Evolutionary conservation across 2,797 vertebrate genomes (phyloP), one percentile per base, ranked within the genome.

Genomic region (Periophthalmus magnuspinnatus): DNA sequence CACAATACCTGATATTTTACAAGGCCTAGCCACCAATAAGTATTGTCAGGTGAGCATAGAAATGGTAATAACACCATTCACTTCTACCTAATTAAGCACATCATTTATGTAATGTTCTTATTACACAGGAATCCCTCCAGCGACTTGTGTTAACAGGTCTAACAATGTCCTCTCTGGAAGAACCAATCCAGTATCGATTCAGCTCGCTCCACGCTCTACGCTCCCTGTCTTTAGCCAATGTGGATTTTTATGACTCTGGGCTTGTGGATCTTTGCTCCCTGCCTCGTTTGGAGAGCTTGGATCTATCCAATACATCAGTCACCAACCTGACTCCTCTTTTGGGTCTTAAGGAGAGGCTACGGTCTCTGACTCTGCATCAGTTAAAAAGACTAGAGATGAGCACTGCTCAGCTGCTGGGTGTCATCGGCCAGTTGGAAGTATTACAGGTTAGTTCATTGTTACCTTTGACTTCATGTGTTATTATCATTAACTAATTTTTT

Each of bases 371-470:
- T n/a, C 94, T 99, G 91, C 96, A 99, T 86, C 98, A 99, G 91
- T 91, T 99, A 82, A 99, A 99, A 92, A 96, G 98, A 88, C 93
- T 99, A 89, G 98, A 99, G 93, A 99, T 99, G 97, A 99, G 95
- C 74, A 98, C 96, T 0, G 94, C 95, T 16, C 97, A 99, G 85
- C 93, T 99, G 77, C 87, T 99, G 76, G 95, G 94, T 54, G 96
- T 99, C 74, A 90, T 93, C 0, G 88, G 88, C 3, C 90, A 91
- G 79, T 17, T 93, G 77, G 79, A 88, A 32, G 85, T 82, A 2
- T 59, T 93, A 75, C 91, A 93, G 90, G 91, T 93, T 5, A 62
- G 84, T 69, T 22, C 11, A 36, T 17, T 19, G 16, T 45, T 63
- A 6, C 5, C 21, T 47, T 22, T 28, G 48, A 64, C 14, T 5